phyloP scores from a whole-genome alignment of 1,140 invertebrate species.

The Zaprionus davidi region DNA sequence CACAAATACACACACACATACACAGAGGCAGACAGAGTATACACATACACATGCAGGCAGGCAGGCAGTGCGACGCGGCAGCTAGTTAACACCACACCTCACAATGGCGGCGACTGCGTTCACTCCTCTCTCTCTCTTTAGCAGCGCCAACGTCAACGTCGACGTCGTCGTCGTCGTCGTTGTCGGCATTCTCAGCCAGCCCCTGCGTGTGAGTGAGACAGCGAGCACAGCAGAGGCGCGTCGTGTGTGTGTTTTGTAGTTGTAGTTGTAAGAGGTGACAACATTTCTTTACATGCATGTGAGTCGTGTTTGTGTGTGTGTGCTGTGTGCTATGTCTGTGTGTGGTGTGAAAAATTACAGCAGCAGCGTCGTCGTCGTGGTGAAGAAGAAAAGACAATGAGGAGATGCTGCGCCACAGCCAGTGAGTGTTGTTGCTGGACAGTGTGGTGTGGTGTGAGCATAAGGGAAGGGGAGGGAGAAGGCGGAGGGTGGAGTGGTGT shows the following conservation, averaged over 20 bases:
- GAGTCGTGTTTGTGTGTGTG: conserved; percentile 8
- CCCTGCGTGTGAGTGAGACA: conserved; percentile 51
- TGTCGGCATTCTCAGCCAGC: conserved; percentile 30
- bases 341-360: conserved; percentile 80
- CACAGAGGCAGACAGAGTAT: conserved; percentile 59
- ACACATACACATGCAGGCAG: conserved; percentile 2
- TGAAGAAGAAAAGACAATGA: conserved; percentile 57
- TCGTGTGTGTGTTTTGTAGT: conserved; percentile 14
- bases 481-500: conserved; percentile 1
- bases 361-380: conserved; percentile 60
- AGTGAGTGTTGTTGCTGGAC: conserved; percentile 10
- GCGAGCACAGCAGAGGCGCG: conserved; percentile 16
- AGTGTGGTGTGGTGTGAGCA: not conserved
- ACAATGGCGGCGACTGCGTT: conserved; percentile 71
- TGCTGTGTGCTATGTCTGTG: conserved; percentile 9
- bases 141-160: conserved; percentile 6
- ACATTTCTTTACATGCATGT: conserved; percentile 57
- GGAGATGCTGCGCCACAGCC: conserved; percentile 41
- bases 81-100: conserved; percentile 72
- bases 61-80: conserved; percentile 55
- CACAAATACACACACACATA: conserved; percentile 71
- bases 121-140: conserved; percentile 25
- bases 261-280: conserved; percentile 66
- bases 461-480: not conserved
- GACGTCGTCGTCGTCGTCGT: conserved; percentile 15